phyloP scores from a whole-genome alignment of 2,888 invertebrate genomes.

The Rhagophthalmus giganteus region DNA sequence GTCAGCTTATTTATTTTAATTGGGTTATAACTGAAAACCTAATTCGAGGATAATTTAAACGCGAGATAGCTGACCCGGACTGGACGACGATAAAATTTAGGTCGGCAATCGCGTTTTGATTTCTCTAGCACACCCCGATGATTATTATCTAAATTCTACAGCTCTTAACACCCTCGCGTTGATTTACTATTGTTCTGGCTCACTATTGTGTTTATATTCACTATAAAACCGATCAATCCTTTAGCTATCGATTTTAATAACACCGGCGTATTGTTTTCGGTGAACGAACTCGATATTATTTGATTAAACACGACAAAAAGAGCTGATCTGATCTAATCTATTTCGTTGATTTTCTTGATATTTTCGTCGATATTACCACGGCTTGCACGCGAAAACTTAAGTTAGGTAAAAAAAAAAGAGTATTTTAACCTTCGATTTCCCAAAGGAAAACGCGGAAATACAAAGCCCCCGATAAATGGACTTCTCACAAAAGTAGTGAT shows the following conservation, averaged over 20 bases:
- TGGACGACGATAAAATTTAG: constrained; percentile 18
- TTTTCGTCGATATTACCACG: too few species aligned
- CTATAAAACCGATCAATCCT: constrained; percentile 18
- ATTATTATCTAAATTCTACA: too few species aligned
- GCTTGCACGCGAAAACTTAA: not conserved
- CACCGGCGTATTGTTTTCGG: too few species aligned
- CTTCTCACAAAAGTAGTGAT: not conserved
- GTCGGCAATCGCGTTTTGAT: constrained; percentile 16
- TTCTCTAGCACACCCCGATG: constrained; percentile 7
- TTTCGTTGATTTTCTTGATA: too few species aligned
- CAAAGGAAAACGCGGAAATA: not conserved
- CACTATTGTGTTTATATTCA: too few species aligned
- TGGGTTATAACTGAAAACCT: not conserved
- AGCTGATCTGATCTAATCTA: too few species aligned
- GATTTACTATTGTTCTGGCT: constrained; percentile 13
- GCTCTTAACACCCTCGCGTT: too few species aligned
- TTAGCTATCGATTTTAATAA: constrained; percentile 12
- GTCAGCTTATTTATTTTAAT: not conserved
- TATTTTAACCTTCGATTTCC: not conserved
- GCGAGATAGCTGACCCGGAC: constrained; percentile 6
- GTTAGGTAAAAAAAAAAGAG: not conserved
- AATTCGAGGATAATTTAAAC: not conserved
- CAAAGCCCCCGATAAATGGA: too few species aligned
- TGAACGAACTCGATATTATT: too few species aligned
- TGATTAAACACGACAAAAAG: too few species aligned